Base-by-base conservation (phyloP, 2,113 vertebrate genomes). In the Arenaria interpres region DNA sequence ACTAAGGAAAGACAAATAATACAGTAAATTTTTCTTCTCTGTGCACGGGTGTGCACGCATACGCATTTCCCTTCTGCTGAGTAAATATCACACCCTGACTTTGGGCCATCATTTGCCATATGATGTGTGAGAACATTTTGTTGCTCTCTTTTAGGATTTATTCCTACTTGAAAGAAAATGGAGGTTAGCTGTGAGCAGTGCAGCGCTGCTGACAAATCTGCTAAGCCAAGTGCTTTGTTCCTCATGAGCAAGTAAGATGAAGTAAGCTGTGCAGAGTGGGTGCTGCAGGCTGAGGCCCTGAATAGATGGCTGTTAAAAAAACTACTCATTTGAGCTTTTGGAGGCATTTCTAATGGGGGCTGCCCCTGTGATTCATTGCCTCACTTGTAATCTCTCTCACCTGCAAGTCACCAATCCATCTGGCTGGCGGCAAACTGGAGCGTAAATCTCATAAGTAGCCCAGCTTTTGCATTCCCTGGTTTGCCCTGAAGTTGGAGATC, bases 111-210 rank as follows among this genome's bases (percentile, higher is more conserved):
- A 82, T 96, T 92, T 88, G 33, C 91, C 91, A 89, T 95, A 89
- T 89, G 89, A 97, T 91, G 94, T 95, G 84, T 66, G 87, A 95
- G 94, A 96, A 95, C 67, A 85, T 82, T 96, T 72, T 79, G 81
- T 79, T 97, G 96, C 91, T 96, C 94, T 95, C 91, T 95, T 96
- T 62, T 50, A 88, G 93, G 62, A 79, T 95, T 96, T 93, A 85
- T 91, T 95, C 62, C 62, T 76, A 14, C 63, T 84, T 67, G 43
- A 74, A 89, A 75, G 50, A 88, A 96, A 93, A 91, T 63, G 35
- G 91, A 96, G 59, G 72, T 89, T 89, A 85, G 56, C 50, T 84
- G 60, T 68, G 62, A 93, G 92, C 73, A 63, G 51, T 14, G 33
- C 85, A 22, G 43, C 5, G 6, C 62, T 76, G 60, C 69, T 88